A percentile compares a stretch with the other conserved stretches of the same genome.
phyloP scores from a whole-genome alignment of 1,140 invertebrate genomes.

The Maconellicoccus hirsutus region DNA sequence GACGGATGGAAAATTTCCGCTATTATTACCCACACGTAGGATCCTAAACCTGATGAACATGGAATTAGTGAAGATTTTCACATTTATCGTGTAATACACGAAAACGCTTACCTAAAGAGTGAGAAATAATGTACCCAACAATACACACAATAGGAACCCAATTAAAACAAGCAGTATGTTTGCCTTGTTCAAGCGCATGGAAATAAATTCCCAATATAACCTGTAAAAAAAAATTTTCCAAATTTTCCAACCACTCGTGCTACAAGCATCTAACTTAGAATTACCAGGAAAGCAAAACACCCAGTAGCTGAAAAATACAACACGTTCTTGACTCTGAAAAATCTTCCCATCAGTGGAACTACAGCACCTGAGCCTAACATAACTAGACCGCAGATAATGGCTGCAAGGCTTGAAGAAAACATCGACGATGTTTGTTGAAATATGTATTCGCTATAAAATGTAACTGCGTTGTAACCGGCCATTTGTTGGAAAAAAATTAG shows the following conservation, averaged over 20 bases:
- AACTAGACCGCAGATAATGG: conserved; percentile 66
- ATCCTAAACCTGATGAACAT: conserved; percentile 60
- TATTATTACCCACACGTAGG: conserved; percentile 73
- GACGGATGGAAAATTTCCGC: conserved; percentile 68
- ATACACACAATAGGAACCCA: conserved; percentile 53
- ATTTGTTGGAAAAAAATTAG: conserved; percentile 64
- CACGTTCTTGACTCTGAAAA: conserved; percentile 56
- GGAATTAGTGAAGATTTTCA: too few species aligned
- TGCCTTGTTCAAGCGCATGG: conserved; percentile 35
- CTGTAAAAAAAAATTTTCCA: conserved; percentile 34
- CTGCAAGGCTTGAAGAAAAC: conserved; percentile 46
- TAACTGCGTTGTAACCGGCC: conserved; percentile 48
- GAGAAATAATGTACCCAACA: conserved; percentile 52
- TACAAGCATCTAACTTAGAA: too few species aligned
- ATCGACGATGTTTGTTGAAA: conserved; percentile 48
- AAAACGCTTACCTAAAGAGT: conserved; percentile 40
- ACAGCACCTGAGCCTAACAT: conserved; percentile 53
- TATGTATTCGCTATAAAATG: conserved; percentile 57
- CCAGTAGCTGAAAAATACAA: conserved; percentile 56
- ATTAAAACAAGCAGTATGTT: conserved; percentile 38
- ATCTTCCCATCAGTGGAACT: conserved; percentile 61
- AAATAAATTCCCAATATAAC: conserved; percentile 50
- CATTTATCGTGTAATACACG: too few species aligned
- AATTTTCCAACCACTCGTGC: too few species aligned
- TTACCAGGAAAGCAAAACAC: conserved; percentile 38